Evolutionary conservation across 1,140 invertebrate genomes (phyloP), one percentile per base, ranked within the genome.

Genomic region (Solen grandis): DNA sequence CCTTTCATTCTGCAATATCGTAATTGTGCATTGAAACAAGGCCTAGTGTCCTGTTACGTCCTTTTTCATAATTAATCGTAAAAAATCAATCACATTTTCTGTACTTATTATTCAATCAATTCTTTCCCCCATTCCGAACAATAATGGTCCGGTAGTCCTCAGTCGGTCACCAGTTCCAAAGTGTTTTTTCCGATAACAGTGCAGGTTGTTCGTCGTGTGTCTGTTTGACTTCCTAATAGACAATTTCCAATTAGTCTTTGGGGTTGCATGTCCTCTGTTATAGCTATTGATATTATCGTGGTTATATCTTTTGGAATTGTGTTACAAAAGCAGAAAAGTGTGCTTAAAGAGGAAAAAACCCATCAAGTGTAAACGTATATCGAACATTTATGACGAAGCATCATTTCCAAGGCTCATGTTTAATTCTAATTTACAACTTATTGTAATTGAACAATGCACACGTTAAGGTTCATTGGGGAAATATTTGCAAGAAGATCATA

Each of bases 51-150:
- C 52, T 66, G 54, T 76, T 76, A 76, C 74, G 57, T 76, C 46
- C 59, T 66, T 65, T 76, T 76, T 55, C 74, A 76, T 76, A 66
- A 76, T 27, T 46, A 76, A 54, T 52, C 29, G n/a, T 27, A 16
- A 76, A 76, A 63, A 76, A 76, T 76, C 74, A 76, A 76, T 76
- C 74, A 27, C 16, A 36, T 66, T 57, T 76, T 36, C 36, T 76
- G 74, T 66, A 76, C 63, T 63, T 78, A 78, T 78, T 78, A 35
- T 69, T 31, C 22, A 66, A 78, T 78, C 75, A 38, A 78, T 78
- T 78, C 75, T n/a, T 33, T 68, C 55, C 54, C 41, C 27, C 66
- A 69, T 69, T 69, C 52, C 27, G 59, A 68, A 57, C 63, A 59
- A 22, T 36, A 68, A 36, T 27, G 54, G 57, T 78, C 75, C 50